Evolutionary conservation across 2,113 vertebrate species (phyloP), one percentile per base, ranked within the genome.

Genomic region (Paramormyrops kingsleyae): DNA sequence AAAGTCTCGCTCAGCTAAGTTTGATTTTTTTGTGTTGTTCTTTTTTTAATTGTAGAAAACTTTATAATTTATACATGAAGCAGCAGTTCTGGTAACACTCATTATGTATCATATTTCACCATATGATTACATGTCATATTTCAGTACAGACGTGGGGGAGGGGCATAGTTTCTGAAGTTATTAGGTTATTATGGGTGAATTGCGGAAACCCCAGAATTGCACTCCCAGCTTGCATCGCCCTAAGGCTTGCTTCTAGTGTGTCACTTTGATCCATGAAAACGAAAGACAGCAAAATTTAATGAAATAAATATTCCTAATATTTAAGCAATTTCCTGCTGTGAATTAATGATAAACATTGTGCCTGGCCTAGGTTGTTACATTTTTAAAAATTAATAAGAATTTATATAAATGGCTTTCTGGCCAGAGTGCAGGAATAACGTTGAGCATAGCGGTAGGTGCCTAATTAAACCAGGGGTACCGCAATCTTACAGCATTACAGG

Each of bases 241-340:
- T 80, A 80, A 70, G 74, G 74, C 74, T 17, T 80, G 74, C 31
- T 80, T 80, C 70, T 7, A 19, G 5, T 80, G 35, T 80, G 74
- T 80, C 35, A 80, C 74, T 80, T 80, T 80, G 74, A 80, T 80
- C 74, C 74, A 80, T 42, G 74, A 80, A 80, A 80, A 39, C 31
- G 74, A 80, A 80, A 80, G 74, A 80, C 74, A 42, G 74, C 74
- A 39, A 39, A 39, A 80, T 80, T 80, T 80, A 80, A 80, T 80
- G 5, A 80, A 80, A 80, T 80, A 80, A 80, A 80, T 80, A 80
- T 80, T 42, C 74, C 74, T 35, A 42, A 80, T 80, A 80, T 80
- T 80, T 80, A 80, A 80, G 70, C 74, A 80, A 80, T 80, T 80
- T 80, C 74, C 74, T 42, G 31, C 74, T 80, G 74, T 42, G 74